Evolutionary conservation across 2,797 vertebrate genomes (phyloP).

Genomic region (Syngnathus rostellatus): DNA sequence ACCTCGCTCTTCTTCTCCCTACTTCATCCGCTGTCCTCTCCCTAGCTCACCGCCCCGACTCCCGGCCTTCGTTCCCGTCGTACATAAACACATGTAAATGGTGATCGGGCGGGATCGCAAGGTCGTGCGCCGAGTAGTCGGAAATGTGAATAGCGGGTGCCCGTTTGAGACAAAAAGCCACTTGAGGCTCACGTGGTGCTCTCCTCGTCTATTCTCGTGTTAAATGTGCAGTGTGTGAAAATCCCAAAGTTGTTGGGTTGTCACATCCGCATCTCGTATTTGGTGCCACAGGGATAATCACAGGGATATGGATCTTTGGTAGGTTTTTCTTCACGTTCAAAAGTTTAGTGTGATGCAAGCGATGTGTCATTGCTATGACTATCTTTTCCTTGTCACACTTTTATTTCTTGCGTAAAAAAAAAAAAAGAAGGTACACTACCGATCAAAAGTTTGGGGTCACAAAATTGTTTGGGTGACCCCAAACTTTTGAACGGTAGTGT

Average conservation of each 20-base stretch:
- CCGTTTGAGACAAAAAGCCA: constrained; percentile 16
- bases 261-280: neutral
- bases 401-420: neutral
- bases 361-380: neutral
- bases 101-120: constrained; percentile 28
- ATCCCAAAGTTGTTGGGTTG: neutral
- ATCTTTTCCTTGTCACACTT: neutral
- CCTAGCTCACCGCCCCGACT: neutral
- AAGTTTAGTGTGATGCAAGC: neutral
- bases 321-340: neutral
- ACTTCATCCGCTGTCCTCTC: constrained; percentile 7
- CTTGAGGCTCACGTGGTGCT: neutral
- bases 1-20: constrained; percentile 27
- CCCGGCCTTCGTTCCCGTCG: neutral
- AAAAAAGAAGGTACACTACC: neutral
- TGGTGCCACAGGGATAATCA: neutral
- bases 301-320: no score
- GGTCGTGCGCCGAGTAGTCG: constrained; percentile 39
- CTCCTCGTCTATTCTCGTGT: constrained; percentile 2
- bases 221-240: neutral
- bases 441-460: no score
- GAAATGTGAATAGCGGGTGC: constrained; percentile 13
- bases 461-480: no score
- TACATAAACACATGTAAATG: constrained; percentile 4
- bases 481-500: no score